Conservation (phyloP, 2,797 vertebrate genomes). For the Hemitrygon akajei region DNA sequence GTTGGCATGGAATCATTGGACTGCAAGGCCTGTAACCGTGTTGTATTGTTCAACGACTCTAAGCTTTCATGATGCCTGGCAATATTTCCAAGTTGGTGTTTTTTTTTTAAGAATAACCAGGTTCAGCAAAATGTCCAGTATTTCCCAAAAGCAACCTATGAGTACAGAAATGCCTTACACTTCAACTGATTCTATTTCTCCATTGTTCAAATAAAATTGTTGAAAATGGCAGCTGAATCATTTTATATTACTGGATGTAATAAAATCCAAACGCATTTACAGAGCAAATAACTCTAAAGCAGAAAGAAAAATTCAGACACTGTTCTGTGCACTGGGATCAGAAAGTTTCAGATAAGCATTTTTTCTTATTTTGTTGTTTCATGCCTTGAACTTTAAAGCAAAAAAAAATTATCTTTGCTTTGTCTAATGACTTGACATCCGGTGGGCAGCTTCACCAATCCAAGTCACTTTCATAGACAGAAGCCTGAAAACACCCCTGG, state of each 20-base stretch:
- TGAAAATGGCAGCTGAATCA: background rate
- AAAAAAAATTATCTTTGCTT: background rate
- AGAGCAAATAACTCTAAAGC: background rate
- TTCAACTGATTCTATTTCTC: background rate
- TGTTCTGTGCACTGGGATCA: background rate
- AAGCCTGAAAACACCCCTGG: background rate
- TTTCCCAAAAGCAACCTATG: background rate
- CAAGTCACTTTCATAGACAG: background rate
- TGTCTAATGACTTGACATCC: conserved; percentile 1
- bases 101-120: background rate
- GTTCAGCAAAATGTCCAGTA: background rate
- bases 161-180: background rate
- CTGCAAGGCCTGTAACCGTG: too few relatives aligned
- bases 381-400: background rate
- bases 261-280: conserved; percentile 18
- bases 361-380: background rate
- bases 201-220: background rate
- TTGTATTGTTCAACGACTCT: too few relatives aligned
- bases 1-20: too few relatives aligned
- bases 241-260: background rate
- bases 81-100: background rate
- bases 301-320: background rate
- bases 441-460: background rate
- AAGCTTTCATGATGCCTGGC: background rate
- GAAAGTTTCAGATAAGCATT: conserved; percentile 22